Percentiles rank a stretch among this genome's conserved stretches.
phyloP scores from a whole-genome alignment of 2,797 vertebrate species.

The Brachyalestes nurse region DNA sequence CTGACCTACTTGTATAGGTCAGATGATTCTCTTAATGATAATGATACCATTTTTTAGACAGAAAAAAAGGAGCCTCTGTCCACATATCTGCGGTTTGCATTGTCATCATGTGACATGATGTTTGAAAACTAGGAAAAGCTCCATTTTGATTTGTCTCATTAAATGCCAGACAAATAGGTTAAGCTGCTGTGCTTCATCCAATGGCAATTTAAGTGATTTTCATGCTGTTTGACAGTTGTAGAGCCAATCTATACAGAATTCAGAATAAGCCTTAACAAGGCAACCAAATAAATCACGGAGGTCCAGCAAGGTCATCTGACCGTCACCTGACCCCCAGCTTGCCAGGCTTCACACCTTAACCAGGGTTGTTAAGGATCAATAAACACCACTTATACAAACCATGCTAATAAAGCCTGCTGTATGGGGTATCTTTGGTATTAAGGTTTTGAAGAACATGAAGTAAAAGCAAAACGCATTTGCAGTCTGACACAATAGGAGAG shows the following conservation, averaged over 20 bases:
- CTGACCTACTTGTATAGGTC: neutral
- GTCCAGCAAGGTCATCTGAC: constrained; percentile 52
- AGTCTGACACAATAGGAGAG: neutral
- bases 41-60: neutral
- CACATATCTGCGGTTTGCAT: too few relatives aligned
- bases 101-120: neutral
- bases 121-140: constrained; percentile 7
- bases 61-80: neutral
- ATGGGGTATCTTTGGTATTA: constrained; percentile 33
- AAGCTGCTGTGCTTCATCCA: neutral
- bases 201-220: constrained; percentile 26
- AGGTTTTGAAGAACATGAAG: constrained; percentile 6
- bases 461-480: neutral
- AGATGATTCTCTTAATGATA: neutral
- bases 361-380: constrained; percentile 73
- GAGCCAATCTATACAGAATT: constrained; percentile 11
- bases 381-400: constrained; percentile 67
- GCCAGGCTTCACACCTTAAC: constrained; percentile 61
- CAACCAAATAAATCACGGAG: constrained; percentile 53
- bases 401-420: constrained; percentile 69
- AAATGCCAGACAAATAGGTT: constrained; percentile 9
- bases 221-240: constrained; percentile 29
- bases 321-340: constrained; percentile 43
- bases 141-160: constrained; percentile 33
- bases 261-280: constrained; percentile 64